Evolutionary conservation across 2,113 vertebrate genomes (phyloP), one percentile per base, ranked within the genome.

Genomic region (Gasterosteus nipponicus): DNA sequence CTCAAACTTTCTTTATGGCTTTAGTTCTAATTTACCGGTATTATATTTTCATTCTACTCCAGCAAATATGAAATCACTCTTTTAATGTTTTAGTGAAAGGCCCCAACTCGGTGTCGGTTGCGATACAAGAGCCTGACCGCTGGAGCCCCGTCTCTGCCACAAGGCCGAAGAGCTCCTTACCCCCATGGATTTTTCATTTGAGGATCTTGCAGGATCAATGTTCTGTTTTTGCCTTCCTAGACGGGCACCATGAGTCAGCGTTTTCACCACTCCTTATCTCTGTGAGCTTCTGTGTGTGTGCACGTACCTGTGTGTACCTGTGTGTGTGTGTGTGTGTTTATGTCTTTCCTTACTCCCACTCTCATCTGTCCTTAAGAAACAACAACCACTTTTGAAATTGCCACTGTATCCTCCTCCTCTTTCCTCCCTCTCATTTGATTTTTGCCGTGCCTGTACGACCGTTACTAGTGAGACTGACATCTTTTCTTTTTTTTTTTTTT

Each of bases 141-240:
- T 12, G 41, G 66, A 87, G 81, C 85, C 83, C 77, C 74, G 73
- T 86, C 78, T 87, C 86, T 83, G 87, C 90, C 87, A 73, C 89
- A 86, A 83, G 87, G 81, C 87, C 72, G 38, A 78, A 75, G 84
- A 90, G 82, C 86, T 89, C 72, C 86, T 92, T 82, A 89, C 90
- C 84, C 87, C 87, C 77, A 94, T 93, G 85, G 94, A 95, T 93
- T 94, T 95, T 93, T 93, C 90, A 95, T 94, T 94, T 94, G 92
- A 92, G 90, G 91, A 92, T 93, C 85, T 89, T 80, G 69, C 87
- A 83, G 85, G 89, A 95, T 94, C 93, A 89, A 95, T 95, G 92
- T 80, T 80, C 90, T 91, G 90, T 92, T 93, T 93, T 89, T 89
- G 89, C 87, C 84, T 88, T 84, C 80, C 81, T 76, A 89, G 90